Evolutionary conservation across 2,888 invertebrate species (phyloP).

Genomic region (Drosophila mulleri): DNA sequence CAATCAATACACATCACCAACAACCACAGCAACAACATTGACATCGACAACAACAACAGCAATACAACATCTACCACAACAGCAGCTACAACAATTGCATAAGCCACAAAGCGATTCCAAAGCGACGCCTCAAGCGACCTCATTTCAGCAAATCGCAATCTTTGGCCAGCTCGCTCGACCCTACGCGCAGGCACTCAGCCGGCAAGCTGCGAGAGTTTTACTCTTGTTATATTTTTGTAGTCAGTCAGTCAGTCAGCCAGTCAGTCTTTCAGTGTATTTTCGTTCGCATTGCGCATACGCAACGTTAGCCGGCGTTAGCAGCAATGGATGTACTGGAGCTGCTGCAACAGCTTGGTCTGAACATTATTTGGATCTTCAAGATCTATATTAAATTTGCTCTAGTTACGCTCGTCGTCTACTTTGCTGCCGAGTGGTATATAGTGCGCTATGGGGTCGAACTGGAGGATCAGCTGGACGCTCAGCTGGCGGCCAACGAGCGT

Average conservation of each 20-base stretch:
- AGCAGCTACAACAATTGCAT: conserved; percentile 55
- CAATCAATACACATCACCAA: conserved; percentile 51
- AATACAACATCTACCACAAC: conserved; percentile 11
- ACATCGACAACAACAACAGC: conserved; percentile 6
- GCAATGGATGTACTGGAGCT: conserved; percentile 63
- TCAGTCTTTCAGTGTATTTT: not conserved
- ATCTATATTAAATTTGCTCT: conserved; percentile 83
- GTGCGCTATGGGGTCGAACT: conserved; percentile 72
- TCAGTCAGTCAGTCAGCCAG: no score
- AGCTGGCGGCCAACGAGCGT: conserved; percentile 42
- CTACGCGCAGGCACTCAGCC: conserved; percentile 20
- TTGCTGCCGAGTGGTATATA: conserved; percentile 82
- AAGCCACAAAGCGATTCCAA: conserved; percentile 41
- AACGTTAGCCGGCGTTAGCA: conserved; percentile 17
- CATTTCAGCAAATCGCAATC: conserved; percentile 69
- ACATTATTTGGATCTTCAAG: conserved; percentile 75
- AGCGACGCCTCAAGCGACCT: conserved; percentile 57
- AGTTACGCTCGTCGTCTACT: conserved; percentile 79
- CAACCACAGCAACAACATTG: conserved; percentile 23
- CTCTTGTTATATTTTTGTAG: not conserved
- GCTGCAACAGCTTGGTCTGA: conserved; percentile 55
- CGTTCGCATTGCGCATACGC: conserved; percentile 56
- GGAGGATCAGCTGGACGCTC: conserved; percentile 68
- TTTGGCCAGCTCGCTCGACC: conserved; percentile 42
- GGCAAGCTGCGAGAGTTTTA: conserved; percentile 2